These are phyloP conservation scores for Lytechinus pictus DNA, from an alignment of 35 echinoderm and acorn worm species.

Conservation along the genomic window DNA sequence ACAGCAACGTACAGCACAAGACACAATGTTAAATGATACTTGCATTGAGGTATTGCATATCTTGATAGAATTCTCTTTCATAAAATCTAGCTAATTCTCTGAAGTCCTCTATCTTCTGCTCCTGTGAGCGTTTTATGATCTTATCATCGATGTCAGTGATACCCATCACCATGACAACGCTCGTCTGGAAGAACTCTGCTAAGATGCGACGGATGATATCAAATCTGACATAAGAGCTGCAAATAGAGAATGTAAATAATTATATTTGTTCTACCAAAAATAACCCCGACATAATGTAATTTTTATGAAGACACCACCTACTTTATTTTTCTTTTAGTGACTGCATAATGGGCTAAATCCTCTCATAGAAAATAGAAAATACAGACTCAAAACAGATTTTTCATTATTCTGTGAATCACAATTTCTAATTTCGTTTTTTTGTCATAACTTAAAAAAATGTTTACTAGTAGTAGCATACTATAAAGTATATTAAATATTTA, in stretches of 20 bases:
- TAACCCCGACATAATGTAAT: background rate
- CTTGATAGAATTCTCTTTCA: conserved; percentile 76
- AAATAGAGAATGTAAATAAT: conserved; percentile 33
- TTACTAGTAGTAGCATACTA: too few species aligned
- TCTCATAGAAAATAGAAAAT: too few species aligned
- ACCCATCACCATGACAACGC: conserved; percentile 91
- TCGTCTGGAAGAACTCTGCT: conserved; percentile 79
- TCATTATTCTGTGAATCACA: too few species aligned
- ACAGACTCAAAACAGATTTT: too few species aligned
- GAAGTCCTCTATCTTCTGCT: conserved; percentile 57
- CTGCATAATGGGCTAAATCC: too few species aligned
- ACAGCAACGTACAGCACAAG: too few species aligned
- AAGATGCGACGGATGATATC: conserved; percentile 93
- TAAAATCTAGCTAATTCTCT: conserved; percentile 65
- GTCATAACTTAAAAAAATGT: too few species aligned
- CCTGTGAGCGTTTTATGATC: conserved; percentile 81
- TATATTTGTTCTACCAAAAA: background rate
- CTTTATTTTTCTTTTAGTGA: background rate
- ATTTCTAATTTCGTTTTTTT: too few species aligned
- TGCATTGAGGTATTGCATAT: conserved; percentile 68
- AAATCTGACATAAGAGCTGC: conserved; percentile 90
- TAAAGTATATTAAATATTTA: too few species aligned
- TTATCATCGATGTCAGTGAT: conserved; percentile 99
- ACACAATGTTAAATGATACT: background rate
- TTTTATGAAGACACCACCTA: background rate